phyloP scores from a whole-genome alignment of 2,888 invertebrate genomes.

The Atrina japonica region DNA sequence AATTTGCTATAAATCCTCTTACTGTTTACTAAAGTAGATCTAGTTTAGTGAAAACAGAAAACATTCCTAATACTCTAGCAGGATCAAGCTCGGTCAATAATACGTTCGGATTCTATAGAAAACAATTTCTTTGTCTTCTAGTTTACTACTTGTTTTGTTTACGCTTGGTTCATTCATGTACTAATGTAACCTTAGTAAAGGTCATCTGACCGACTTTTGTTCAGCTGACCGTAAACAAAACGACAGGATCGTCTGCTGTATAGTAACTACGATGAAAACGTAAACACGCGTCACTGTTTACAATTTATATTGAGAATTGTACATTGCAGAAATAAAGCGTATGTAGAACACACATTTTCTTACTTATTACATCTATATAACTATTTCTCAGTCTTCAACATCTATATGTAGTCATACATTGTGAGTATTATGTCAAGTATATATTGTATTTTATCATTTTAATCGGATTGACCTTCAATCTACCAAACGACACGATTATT shows the following conservation, averaged over 20 bases:
- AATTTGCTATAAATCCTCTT: too few species aligned
- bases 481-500: conserved; percentile 21
- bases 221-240: conserved; percentile 13
- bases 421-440: background rate
- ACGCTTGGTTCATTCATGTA: too few species aligned
- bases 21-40: too few species aligned
- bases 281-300: conserved; percentile 8
- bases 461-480: conserved; percentile 27
- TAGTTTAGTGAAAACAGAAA: too few species aligned
- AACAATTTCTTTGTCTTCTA: too few species aligned
- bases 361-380: background rate
- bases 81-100: too few species aligned
- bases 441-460: background rate
- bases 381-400: background rate
- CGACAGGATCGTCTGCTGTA: background rate
- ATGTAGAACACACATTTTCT: too few species aligned
- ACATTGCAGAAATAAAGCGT: too few species aligned
- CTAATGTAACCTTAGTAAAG: background rate
- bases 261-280: background rate
- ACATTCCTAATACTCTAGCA: too few species aligned
- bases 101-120: too few species aligned
- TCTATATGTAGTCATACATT: background rate
- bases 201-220: conserved; percentile 31
- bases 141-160: too few species aligned
- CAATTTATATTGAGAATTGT: too few species aligned